phyloP scores from a whole-genome alignment of 2,888 invertebrate species.

The Coenonympha arcania region DNA sequence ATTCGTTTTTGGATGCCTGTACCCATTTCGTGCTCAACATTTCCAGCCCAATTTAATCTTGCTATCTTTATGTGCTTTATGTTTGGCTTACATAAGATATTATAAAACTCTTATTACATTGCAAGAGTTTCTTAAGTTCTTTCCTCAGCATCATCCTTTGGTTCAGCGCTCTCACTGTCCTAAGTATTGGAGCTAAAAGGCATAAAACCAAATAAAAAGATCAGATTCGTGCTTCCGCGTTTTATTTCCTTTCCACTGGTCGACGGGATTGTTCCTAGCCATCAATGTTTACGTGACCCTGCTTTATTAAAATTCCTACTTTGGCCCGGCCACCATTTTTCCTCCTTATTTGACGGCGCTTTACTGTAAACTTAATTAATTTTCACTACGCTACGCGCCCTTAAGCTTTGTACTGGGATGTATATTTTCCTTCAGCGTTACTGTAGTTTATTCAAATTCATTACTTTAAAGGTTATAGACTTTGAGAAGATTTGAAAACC shows the following conservation, averaged over 20 bases:
- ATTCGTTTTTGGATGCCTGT: no score
- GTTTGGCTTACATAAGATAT: no score
- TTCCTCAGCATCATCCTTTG: no score
- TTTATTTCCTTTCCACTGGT: slow-evolving; percentile 27
- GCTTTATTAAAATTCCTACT: slow-evolving; percentile 66
- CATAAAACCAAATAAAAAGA: no score
- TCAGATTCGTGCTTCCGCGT: slow-evolving; percentile 23
- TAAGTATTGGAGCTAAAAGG: no score
- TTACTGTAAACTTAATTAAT: slow-evolving; percentile 58
- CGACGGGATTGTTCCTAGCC: slow-evolving; percentile 33
- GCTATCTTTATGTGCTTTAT: no score
- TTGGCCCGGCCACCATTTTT: slow-evolving; percentile 47
- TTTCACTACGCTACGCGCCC: slow-evolving; percentile 44
- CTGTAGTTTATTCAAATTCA: slow-evolving; percentile 21
- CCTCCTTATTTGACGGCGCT: slow-evolving; percentile 42
- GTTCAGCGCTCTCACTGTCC: no score
- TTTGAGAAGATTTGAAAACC: no score
- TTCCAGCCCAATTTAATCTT: no score
- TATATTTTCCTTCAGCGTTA: slow-evolving; percentile 23
- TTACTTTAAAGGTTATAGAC: background rate
- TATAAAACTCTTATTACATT: no score
- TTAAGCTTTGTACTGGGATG: slow-evolving; percentile 29
- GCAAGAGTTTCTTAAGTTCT: no score
- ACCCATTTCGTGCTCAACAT: no score
- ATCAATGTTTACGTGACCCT: slow-evolving; percentile 65